A percentile compares a stretch with the other conserved stretches of the same genome.
Conservation (phyloP, 2,113 vertebrate species). For the Canis aureus region DNA sequence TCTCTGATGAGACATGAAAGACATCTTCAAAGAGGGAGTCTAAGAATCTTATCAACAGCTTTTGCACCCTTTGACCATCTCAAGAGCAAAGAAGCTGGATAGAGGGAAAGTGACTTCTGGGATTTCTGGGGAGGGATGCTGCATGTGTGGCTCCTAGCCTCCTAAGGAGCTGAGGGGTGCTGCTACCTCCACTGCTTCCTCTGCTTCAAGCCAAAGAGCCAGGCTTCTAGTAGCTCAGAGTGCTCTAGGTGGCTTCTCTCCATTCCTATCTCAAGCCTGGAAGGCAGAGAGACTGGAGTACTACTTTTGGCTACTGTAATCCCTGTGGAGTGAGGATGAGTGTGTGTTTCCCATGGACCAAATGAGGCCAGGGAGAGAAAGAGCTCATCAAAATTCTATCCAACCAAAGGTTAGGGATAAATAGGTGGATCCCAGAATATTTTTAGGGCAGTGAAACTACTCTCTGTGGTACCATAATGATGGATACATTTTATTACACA, state of each 20-base stretch:
- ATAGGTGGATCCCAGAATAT: not conserved
- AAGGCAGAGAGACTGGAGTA: not conserved
- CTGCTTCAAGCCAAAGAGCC: not conserved
- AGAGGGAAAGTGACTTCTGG: not conserved
- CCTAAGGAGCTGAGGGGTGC: accelerated
- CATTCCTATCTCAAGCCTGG: not conserved
- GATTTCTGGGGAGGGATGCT: not conserved
- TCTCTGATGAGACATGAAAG: not conserved
- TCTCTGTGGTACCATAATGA: not conserved
- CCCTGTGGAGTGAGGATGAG: not conserved
- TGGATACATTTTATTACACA: not conserved
- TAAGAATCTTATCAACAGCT: not conserved
- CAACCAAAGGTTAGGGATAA: not conserved
- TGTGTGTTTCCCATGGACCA: not conserved
- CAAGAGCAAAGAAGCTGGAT: not conserved
- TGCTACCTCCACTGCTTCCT: accelerated
- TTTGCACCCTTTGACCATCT: not conserved
- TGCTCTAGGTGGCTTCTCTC: not conserved
- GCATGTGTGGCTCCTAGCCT: not conserved
- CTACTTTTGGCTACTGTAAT: not conserved
- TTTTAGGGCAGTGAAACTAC: not conserved
- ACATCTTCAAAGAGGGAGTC: not conserved
- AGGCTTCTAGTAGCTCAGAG: accelerated
- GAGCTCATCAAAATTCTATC: not conserved
- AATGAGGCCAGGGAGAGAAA: not conserved